These are phyloP conservation scores for Euphydryas editha DNA, from an alignment of 2,888 invertebrate genomes.

Conservation along the genomic window DNA sequence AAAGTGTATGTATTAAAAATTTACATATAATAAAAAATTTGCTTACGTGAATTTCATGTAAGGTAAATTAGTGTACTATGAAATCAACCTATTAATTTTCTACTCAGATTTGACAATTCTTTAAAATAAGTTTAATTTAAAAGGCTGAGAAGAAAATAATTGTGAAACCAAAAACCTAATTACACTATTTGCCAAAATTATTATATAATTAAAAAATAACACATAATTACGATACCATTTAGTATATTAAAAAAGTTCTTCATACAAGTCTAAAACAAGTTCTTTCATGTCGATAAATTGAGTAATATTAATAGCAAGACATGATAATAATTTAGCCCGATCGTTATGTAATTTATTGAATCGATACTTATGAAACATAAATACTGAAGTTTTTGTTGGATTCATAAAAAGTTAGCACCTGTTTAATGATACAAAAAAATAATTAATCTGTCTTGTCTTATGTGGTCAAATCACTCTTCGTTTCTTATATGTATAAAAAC, in stretches of 20 bases:
- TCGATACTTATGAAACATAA: conserved; percentile 14
- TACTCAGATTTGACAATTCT: too few species aligned
- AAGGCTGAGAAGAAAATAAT: too few species aligned
- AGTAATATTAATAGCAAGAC: not conserved
- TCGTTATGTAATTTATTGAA: conserved; percentile 16
- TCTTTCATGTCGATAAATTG: not conserved
- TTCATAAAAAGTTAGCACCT: conserved; percentile 3
- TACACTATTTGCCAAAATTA: too few species aligned
- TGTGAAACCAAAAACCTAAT: too few species aligned
- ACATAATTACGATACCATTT: not conserved
- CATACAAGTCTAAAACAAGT: not conserved
- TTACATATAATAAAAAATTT: too few species aligned
- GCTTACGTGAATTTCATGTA: too few species aligned
- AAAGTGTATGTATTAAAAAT: not conserved
- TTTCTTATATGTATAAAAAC: conserved; percentile 12
- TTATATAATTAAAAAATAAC: not conserved
- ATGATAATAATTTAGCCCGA: not conserved
- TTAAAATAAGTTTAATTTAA: too few species aligned
- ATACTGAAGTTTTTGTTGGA: conserved; percentile 18
- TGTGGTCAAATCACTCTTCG: conserved; percentile 15
- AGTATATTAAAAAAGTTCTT: not conserved
- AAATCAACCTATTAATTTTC: too few species aligned
- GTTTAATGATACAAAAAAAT: conserved; percentile 23
- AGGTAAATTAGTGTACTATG: too few species aligned
- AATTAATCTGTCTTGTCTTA: conserved; percentile 14